Evolutionary conservation across 2,797 vertebrate species (phyloP).

Genomic region (Danio aesculapii): DNA sequence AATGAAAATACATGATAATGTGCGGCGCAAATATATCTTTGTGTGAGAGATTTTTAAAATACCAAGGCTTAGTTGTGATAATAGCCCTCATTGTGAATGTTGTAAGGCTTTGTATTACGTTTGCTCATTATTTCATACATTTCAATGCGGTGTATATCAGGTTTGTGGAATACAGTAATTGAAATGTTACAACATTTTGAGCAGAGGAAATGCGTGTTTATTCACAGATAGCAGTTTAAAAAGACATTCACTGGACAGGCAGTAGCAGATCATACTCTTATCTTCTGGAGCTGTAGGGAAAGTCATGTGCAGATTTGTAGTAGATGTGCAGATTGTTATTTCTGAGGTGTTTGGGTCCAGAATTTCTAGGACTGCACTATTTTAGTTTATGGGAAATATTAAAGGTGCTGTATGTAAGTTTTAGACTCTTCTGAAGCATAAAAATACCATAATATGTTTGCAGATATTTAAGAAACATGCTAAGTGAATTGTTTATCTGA

Average conservation of each 20-base stretch:
- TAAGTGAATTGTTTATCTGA: too few relatives aligned
- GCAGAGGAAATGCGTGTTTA: background rate
- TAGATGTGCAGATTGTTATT: too few relatives aligned
- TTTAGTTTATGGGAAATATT: too few relatives aligned
- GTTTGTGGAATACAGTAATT: background rate
- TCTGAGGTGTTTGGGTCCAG: too few relatives aligned
- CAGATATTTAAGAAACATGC: too few relatives aligned
- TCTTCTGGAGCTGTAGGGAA: too few relatives aligned
- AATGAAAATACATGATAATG: constrained; percentile 41
- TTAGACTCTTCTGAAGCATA: too few relatives aligned
- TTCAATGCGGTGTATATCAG: background rate
- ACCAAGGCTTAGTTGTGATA: constrained; percentile 9
- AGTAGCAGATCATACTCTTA: too few relatives aligned
- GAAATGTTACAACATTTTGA: background rate
- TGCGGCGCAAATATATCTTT: background rate
- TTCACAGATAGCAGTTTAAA: background rate
- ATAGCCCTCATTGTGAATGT: constrained; percentile 2
- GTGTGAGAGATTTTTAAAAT: constrained; percentile 2
- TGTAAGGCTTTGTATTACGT: constrained; percentile 5
- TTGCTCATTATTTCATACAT: constrained; percentile 8
- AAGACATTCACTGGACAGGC: background rate
- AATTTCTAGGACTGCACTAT: too few relatives aligned
- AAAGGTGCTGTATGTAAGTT: too few relatives aligned
- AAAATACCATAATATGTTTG: too few relatives aligned
- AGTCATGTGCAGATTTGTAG: too few relatives aligned